phyloP scores from a whole-genome alignment of 2,888 invertebrate species.

The Caenorhabditis sp. region DNA sequence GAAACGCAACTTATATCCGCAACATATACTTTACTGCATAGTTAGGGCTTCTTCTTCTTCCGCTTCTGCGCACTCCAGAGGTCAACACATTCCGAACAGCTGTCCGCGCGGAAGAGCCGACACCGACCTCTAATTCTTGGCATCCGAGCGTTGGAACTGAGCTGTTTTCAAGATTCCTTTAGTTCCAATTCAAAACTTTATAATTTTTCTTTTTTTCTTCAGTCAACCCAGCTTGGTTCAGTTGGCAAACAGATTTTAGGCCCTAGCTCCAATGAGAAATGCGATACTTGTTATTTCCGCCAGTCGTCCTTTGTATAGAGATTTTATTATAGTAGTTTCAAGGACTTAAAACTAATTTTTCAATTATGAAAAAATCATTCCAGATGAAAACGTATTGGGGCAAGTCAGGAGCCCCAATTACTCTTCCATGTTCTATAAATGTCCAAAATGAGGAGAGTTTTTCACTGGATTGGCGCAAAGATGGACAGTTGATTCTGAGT shows the following conservation, averaged over 20 bases:
- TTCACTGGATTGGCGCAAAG: conserved; percentile 77
- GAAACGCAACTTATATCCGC: conserved; percentile 64
- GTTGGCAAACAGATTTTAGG: conserved; percentile 40
- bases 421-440: conserved; percentile 70
- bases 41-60: conserved; percentile 63
- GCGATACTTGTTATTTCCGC: conserved; percentile 22
- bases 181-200: neutral
- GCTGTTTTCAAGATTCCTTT: neutral
- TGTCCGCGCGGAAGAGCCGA: conserved; percentile 45
- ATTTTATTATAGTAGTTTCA: conserved; percentile 1
- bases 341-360: neutral
- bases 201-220: too few species aligned
- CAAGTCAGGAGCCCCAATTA: conserved; percentile 67
- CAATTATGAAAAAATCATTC: conserved; percentile 30
- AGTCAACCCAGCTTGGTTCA: neutral
- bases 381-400: conserved; percentile 77
- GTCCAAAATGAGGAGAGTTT: conserved; percentile 61
- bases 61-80: conserved; percentile 63
- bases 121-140: conserved; percentile 19
- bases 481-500: conserved; percentile 73
- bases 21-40: conserved; percentile 67
- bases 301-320: neutral
- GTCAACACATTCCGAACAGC: conserved; percentile 62
- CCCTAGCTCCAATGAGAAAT: conserved; percentile 9
- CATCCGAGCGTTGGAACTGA: neutral